These are phyloP conservation scores for Drosophila atripex DNA, from an alignment of 2,888 invertebrate species.

Conservation along the genomic window DNA sequence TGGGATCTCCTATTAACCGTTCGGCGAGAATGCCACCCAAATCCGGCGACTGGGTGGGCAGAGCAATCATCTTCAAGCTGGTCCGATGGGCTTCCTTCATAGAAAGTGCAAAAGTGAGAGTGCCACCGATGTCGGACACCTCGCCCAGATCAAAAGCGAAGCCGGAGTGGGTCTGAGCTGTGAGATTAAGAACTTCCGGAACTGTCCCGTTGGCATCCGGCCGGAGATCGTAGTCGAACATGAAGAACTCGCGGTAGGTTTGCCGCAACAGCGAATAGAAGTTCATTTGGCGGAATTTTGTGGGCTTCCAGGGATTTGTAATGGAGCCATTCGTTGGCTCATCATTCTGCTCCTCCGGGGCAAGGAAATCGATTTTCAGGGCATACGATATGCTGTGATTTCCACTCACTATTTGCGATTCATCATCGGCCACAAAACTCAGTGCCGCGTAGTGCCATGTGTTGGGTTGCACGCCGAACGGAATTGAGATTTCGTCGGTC, in stretches of 20 bases:
- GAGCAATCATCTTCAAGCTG: conserved; percentile 49
- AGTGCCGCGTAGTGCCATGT: conserved; percentile 87
- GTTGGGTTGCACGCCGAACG: conserved; percentile 86
- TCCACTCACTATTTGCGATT: conserved; percentile 12
- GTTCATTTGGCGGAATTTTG: conserved; percentile 74
- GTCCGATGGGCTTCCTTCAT: conserved; percentile 85
- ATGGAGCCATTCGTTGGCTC: conserved; percentile 10
- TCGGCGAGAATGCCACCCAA: conserved; percentile 80
- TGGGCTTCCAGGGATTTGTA: conserved; percentile 67
- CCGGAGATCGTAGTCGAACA: conserved; percentile 90
- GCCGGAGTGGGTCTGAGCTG: conserved; percentile 87
- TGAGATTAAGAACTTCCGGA: conserved; percentile 88
- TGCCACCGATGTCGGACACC: conserved; percentile 92
- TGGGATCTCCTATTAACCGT: conserved; percentile 72
- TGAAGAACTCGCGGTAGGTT: conserved; percentile 90
- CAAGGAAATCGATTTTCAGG: conserved; percentile 74
- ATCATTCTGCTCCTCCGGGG: conserved; percentile 4
- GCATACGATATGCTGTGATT: conserved; percentile 55
- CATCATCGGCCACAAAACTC: conserved; percentile 67
- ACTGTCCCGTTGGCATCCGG: conserved; percentile 87
- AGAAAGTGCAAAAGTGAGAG: conserved; percentile 89
- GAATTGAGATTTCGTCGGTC: conserved; percentile 83
- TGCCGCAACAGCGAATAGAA: conserved; percentile 85
- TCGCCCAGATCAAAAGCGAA: conserved; percentile 89
- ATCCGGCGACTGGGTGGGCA: conserved; percentile 63